phyloP scores from a whole-genome alignment of 2,888 invertebrate species.

The Campoletis raptor region DNA sequence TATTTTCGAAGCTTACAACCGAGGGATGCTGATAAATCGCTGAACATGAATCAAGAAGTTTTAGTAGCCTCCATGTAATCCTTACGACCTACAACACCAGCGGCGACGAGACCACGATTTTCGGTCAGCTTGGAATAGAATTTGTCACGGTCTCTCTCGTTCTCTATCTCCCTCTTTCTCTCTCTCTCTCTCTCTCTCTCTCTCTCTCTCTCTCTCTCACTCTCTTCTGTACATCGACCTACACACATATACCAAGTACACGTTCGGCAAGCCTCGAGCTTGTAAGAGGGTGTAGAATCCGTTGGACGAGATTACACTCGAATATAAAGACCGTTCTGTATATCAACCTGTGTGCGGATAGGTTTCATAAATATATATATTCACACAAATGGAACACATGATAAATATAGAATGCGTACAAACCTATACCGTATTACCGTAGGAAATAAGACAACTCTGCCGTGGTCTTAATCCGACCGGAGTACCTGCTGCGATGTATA shows the following conservation, averaged over 20 bases:
- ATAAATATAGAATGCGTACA: slow-evolving; percentile 29
- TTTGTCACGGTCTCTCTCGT: slow-evolving; percentile 59
- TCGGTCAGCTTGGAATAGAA: slow-evolving; percentile 58
- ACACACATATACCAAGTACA: slow-evolving; percentile 19
- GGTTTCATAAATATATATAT: not conserved
- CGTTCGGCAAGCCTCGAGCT: slow-evolving; percentile 59
- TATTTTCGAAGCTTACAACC: slow-evolving; percentile 47
- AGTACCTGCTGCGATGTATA: slow-evolving; percentile 47
- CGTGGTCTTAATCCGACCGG: slow-evolving; percentile 69
- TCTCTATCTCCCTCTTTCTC: slow-evolving; percentile 10
- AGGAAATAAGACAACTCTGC: slow-evolving; percentile 69
- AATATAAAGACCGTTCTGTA: slow-evolving; percentile 56
- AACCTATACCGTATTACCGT: slow-evolving; percentile 44
- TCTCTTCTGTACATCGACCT: not conserved
- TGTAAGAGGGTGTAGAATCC: slow-evolving; percentile 52
- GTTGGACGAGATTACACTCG: slow-evolving; percentile 68
- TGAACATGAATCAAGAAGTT: slow-evolving; percentile 49
- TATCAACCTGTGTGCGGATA: slow-evolving; percentile 4
- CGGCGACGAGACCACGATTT: slow-evolving; percentile 48
- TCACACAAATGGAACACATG: slow-evolving; percentile 30
- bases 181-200: slow-evolving; percentile 17
- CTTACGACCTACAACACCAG: slow-evolving; percentile 45
- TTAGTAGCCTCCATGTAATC: slow-evolving; percentile 52
- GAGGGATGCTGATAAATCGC: slow-evolving; percentile 54
- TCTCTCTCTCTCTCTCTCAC: slow-evolving; percentile 22